phyloP scores from a whole-genome alignment of 2,113 vertebrate species.

The Pangasianodon hypophthalmus region DNA sequence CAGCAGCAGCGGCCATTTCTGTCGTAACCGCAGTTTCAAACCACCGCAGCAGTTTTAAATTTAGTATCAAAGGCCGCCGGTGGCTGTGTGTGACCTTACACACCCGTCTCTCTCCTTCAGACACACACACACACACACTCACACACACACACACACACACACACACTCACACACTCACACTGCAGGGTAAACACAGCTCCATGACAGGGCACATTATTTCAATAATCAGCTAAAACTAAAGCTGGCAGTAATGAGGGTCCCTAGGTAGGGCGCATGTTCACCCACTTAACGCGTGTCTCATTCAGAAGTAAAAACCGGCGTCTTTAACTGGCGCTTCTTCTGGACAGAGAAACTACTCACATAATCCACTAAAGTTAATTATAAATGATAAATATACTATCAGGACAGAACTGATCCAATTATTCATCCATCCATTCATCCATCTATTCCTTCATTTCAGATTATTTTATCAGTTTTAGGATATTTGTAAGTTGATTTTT shows the following conservation, averaged over 20 bases:
- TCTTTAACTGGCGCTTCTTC: not conserved
- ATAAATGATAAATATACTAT: not conserved
- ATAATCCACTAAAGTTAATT: not conserved
- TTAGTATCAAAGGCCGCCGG: conserved; percentile 27
- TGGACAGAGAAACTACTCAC: not conserved
- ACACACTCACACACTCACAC: not conserved
- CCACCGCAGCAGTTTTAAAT: conserved; percentile 36
- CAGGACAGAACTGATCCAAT: not conserved
- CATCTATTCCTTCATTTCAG: not conserved
- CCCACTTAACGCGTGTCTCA: not conserved
- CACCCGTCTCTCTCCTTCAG: conserved; percentile 34
- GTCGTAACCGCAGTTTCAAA: conserved; percentile 18
- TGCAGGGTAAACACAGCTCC: conserved; percentile 30
- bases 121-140: not conserved
- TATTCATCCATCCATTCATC: not conserved
- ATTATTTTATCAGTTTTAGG: not conserved
- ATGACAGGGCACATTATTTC: conserved; percentile 42
- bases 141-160: not conserved
- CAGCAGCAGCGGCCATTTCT: not conserved
- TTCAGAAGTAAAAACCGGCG: not conserved
- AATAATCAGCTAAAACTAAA: conserved; percentile 6
- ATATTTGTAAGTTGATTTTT: not conserved
- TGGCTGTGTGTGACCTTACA: conserved; percentile 45
- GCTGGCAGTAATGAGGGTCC: not conserved
- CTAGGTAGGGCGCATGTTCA: not conserved